Conservation (phyloP, 2,113 vertebrate species). For the Mirza zaza region DNA sequence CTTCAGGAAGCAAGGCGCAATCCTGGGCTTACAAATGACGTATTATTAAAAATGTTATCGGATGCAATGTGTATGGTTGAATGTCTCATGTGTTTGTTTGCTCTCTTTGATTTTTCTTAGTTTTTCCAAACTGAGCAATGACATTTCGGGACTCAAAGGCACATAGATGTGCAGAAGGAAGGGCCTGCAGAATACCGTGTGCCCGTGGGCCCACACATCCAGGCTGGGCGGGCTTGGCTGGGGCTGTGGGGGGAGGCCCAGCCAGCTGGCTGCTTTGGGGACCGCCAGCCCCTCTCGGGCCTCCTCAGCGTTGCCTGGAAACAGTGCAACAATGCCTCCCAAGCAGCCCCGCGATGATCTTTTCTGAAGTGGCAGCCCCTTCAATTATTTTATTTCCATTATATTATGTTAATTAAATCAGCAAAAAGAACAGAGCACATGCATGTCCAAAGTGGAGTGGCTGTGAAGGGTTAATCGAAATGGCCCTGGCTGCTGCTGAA, state of each 20-base stretch:
- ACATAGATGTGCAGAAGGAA: not conserved
- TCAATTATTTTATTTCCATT: constrained; percentile 81
- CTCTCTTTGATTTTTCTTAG: not conserved
- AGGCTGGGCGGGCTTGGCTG: not conserved
- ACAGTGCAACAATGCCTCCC: constrained; percentile 66
- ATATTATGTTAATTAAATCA: constrained; percentile 79
- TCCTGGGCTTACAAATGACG: not conserved
- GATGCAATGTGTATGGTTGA: not conserved
- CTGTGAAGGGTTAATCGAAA: constrained; percentile 75
- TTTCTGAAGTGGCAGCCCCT: constrained; percentile 75
- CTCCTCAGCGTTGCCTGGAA: constrained; percentile 69
- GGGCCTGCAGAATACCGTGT: not conserved
- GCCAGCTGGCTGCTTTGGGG: constrained; percentile 48
- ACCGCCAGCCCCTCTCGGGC: constrained; percentile 37
- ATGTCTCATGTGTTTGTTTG: not conserved
- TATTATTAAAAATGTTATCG: not conserved
- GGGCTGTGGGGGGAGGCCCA: not conserved
- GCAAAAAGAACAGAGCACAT: constrained; percentile 60
- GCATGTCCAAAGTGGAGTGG: constrained; percentile 38
- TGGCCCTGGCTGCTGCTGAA: constrained; percentile 57
- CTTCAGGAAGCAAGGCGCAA: not conserved
- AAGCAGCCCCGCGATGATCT: constrained; percentile 43
- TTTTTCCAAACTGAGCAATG: not conserved
- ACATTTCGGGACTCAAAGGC: not conserved
- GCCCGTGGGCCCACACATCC: fast-evolving